Percentiles rank a stretch among this genome's conserved stretches.
phyloP scores from a whole-genome alignment of 1,140 invertebrate species.

The Drosophila guanche region DNA sequence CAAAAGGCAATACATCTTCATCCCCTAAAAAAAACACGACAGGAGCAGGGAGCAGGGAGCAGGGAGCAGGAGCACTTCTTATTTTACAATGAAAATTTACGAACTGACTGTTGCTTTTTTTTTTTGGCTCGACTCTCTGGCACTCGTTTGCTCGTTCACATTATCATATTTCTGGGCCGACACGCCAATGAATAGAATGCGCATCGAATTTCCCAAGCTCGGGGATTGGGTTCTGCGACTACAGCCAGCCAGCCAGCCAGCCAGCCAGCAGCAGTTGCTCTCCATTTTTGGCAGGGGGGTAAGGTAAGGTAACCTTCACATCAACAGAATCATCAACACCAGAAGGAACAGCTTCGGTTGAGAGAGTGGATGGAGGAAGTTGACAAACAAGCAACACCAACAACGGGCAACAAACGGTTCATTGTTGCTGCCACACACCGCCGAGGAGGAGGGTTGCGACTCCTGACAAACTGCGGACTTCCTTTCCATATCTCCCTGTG shows the following conservation, averaged over 20 bases:
- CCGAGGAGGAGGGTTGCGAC: slow-evolving; percentile 53
- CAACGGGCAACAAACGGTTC: slow-evolving; percentile 28
- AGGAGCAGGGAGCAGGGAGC: slow-evolving; percentile 10
- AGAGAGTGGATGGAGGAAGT: slow-evolving; percentile 39
- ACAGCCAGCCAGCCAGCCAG: background rate
- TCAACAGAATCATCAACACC: slow-evolving; percentile 80
- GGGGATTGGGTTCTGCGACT: slow-evolving; percentile 25
- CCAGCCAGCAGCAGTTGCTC: background rate
- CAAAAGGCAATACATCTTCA: slow-evolving; percentile 82
- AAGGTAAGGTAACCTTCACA: slow-evolving; percentile 59
- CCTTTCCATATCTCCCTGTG: slow-evolving; percentile 33
- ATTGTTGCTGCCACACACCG: slow-evolving; percentile 1
- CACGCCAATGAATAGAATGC: slow-evolving; percentile 77
- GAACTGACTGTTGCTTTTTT: slow-evolving; percentile 79
- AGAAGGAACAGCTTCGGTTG: slow-evolving; percentile 39
- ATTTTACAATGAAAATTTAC: slow-evolving; percentile 79
- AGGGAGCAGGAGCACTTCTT: slow-evolving; percentile 31
- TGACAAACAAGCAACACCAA: slow-evolving; percentile 83
- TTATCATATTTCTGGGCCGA: slow-evolving; percentile 77
- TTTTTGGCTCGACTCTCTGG: background rate
- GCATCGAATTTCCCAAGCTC: slow-evolving; percentile 73
- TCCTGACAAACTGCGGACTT: slow-evolving; percentile 73
- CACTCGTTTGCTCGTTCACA: slow-evolving; percentile 29
- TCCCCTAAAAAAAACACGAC: slow-evolving; percentile 56
- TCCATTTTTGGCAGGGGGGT: slow-evolving; percentile 6